Evolutionary conservation across 2,888 invertebrate genomes (phyloP).

Genomic region (Amphipoea lucens): DNA sequence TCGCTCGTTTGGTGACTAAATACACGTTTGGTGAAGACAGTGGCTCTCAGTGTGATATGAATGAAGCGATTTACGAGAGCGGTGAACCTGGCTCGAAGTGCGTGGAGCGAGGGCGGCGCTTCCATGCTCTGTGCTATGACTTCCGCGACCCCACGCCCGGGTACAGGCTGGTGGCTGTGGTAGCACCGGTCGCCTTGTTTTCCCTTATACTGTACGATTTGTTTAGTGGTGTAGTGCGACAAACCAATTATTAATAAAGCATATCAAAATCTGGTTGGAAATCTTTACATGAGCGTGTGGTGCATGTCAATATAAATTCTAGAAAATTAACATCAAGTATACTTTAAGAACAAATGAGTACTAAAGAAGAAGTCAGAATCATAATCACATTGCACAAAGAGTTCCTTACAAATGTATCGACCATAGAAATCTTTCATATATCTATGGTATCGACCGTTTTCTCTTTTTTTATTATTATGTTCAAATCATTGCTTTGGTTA

Average conservation of each 20-base stretch:
- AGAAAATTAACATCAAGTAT: background rate
- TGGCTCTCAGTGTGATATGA: constrained; percentile 78
- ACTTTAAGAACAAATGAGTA: background rate
- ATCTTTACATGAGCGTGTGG: background rate
- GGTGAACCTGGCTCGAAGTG: constrained; percentile 81
- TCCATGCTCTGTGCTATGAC: constrained; percentile 80
- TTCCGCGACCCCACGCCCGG: constrained; percentile 83
- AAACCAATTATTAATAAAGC: constrained; percentile 74
- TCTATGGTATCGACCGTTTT: background rate
- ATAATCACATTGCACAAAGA: background rate
- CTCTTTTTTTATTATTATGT: background rate
- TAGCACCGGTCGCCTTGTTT: constrained; percentile 83
- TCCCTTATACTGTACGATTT: constrained; percentile 85
- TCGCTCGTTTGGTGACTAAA: constrained; percentile 80
- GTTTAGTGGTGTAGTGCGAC: constrained; percentile 85
- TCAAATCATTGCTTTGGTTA: constrained; percentile 22
- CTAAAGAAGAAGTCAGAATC: background rate
- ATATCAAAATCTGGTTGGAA: background rate
- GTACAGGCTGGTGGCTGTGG: constrained; percentile 82
- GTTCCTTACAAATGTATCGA: background rate
- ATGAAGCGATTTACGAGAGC: constrained; percentile 76
- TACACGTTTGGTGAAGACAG: constrained; percentile 78
- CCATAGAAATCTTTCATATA: too few species aligned
- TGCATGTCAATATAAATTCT: background rate
- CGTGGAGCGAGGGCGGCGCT: constrained; percentile 78